Percentiles rank a stretch among this genome's conserved stretches.
phyloP scores from a whole-genome alignment of 1,140 invertebrate genomes.

The Sitophilus oryzae region DNA sequence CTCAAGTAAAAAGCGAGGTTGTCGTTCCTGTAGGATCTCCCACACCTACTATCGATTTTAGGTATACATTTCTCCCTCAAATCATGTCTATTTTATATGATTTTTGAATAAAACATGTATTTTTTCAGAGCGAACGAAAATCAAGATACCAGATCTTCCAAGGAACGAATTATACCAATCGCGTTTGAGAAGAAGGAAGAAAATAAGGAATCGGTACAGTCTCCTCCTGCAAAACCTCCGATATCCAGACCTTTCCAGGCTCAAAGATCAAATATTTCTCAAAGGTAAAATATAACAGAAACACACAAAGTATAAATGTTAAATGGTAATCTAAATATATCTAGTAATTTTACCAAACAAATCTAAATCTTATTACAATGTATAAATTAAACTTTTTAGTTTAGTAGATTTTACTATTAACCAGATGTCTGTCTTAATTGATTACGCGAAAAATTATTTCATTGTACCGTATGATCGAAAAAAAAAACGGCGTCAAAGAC shows the following conservation, averaged over 20 bases:
- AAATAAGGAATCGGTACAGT: constrained; percentile 25
- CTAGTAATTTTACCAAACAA: no score
- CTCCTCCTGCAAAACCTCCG: constrained; percentile 47
- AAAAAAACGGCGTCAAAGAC: no score
- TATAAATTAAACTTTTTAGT: no score
- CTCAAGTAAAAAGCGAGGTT: constrained; percentile 51
- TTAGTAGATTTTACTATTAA: no score
- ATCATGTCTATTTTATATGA: neutral
- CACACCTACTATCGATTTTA: constrained; percentile 27
- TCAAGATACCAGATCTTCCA: constrained; percentile 42
- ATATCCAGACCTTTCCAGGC: constrained; percentile 43
- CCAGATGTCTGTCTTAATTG: no score
- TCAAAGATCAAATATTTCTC: constrained; percentile 37
- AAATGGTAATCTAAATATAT: no score
- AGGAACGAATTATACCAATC: constrained; percentile 56
- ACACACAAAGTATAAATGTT: no score
- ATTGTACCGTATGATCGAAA: no score
- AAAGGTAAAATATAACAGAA: constrained; percentile 33
- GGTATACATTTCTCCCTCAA: constrained; percentile 11
- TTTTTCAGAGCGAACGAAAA: constrained; percentile 43
- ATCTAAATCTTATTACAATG: no score
- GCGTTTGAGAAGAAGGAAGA: constrained; percentile 40
- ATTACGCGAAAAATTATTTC: no score
- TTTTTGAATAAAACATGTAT: no score
- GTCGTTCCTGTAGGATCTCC: constrained; percentile 49